Conservation (phyloP, 2,888 invertebrate genomes). For the Pyralis farinalis region DNA sequence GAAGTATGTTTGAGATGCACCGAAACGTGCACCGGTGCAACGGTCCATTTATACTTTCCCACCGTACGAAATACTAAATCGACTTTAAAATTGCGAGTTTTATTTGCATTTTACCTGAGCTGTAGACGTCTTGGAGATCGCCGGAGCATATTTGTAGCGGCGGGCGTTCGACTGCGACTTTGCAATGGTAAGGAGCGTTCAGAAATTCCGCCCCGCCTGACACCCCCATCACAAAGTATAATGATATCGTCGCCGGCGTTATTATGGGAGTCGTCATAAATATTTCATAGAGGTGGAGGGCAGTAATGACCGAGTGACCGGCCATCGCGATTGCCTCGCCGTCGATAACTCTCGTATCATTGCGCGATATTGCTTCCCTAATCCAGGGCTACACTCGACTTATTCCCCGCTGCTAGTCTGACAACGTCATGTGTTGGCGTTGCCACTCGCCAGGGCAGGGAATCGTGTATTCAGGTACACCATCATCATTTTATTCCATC, state of each 20-base stretch:
- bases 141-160: conserved; percentile 37
- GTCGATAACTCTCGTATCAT: conserved; percentile 19
- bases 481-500: background rate
- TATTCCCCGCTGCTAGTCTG: background rate
- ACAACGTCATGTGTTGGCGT: background rate
- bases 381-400: conserved; percentile 3
- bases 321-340: conserved; percentile 39
- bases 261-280: conserved; percentile 80
- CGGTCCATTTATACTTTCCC: conserved; percentile 23
- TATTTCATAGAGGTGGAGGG: conserved; percentile 75
- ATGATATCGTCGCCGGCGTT: conserved; percentile 79
- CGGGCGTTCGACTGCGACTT: conserved; percentile 61
- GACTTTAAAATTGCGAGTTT: conserved; percentile 35
- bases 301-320: conserved; percentile 79
- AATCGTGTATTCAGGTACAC: background rate
- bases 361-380: conserved; percentile 10
- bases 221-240: conserved; percentile 83
- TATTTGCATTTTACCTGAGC: conserved; percentile 50
- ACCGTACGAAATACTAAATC: conserved; percentile 27
- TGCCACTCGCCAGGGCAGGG: background rate
- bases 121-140: conserved; percentile 47
- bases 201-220: conserved; percentile 79
- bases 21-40: conserved; percentile 13
- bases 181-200: conserved; percentile 79
- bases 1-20: conserved; percentile 21